A percentile compares a stretch with the other conserved stretches of the same genome.
Evolutionary conservation across 2,113 vertebrate genomes (phyloP).

Genomic region (Eulemur rufifrons): DNA sequence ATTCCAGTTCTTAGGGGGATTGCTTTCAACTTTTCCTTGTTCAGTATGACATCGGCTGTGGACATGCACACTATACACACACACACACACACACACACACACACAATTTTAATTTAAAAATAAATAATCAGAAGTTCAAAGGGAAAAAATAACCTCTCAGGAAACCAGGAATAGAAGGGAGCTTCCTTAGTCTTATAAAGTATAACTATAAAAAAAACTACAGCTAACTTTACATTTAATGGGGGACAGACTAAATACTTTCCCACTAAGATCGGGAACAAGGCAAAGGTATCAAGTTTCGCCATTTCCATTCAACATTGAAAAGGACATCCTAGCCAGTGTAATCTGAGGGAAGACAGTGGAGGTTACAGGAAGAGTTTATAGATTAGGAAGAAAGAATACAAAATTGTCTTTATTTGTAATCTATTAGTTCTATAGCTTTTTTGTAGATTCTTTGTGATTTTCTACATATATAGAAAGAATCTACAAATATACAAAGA

Average conservation of each 20-base stretch:
- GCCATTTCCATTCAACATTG: neutral
- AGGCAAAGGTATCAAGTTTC: neutral
- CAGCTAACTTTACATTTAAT: neutral
- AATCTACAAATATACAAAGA: neutral
- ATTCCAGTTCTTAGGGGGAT: too few relatives aligned
- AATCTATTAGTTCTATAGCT: too few relatives aligned
- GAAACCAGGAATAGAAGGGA: neutral
- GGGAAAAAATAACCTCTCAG: neutral
- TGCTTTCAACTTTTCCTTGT: too few relatives aligned
- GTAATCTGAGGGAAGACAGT: neutral
- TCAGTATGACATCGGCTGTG: too few relatives aligned
- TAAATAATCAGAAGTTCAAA: neutral
- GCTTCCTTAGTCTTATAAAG: neutral
- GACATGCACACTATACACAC: too few relatives aligned
- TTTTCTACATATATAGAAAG: too few relatives aligned
- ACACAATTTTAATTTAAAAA: neutral
- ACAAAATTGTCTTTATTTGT: neutral
- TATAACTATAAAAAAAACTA: neutral
- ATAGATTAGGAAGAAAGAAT: neutral
- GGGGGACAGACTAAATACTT: neutral
- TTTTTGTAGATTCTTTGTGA: too few relatives aligned
- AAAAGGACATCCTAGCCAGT: neutral
- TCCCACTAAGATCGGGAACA: neutral
- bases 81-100: too few relatives aligned
- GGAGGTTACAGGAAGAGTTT: neutral